A percentile compares a stretch with the other conserved stretches of the same genome.
Conservation (phyloP, 2,888 invertebrate species). For the Drosophila paracracens region DNA sequence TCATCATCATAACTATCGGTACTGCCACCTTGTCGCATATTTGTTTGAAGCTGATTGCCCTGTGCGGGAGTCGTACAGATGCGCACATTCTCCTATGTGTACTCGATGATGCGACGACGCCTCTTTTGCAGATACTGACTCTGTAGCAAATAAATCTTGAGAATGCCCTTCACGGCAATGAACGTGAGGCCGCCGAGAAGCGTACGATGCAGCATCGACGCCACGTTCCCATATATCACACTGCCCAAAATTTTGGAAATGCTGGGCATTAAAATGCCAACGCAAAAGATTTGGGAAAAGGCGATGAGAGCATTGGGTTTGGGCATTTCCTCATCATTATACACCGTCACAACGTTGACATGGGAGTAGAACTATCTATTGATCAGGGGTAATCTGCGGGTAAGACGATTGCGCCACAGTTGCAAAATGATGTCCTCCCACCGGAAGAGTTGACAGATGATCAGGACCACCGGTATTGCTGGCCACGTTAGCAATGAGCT, state of each 20-base stretch:
- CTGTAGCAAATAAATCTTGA: conserved; percentile 98
- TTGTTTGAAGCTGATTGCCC: not conserved
- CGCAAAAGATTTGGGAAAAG: conserved; percentile 95
- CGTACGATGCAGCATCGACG: conserved; percentile 95
- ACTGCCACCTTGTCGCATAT: conserved; percentile 32
- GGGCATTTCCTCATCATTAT: conserved; percentile 87
- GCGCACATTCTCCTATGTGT: conserved; percentile 87
- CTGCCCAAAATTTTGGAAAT: conserved; percentile 96
- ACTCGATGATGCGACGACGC: conserved; percentile 94
- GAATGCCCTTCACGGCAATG: conserved; percentile 94
- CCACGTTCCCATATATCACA: conserved; percentile 93
- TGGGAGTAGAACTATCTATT: conserved; percentile 81
- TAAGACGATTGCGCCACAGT: conserved; percentile 89
- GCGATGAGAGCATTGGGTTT: conserved; percentile 91
- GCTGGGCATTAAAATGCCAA: conserved; percentile 96
- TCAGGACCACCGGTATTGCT: conserved; percentile 95
- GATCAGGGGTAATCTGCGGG: conserved; percentile 87
- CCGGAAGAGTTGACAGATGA: conserved; percentile 96
- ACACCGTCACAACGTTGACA: conserved; percentile 85
- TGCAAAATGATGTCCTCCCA: conserved; percentile 97
- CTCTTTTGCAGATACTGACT: conserved; percentile 95
- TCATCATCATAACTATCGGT: conserved; percentile 9
- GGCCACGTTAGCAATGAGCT: conserved; percentile 96
- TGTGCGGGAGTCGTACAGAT: conserved; percentile 49
- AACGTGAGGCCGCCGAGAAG: conserved; percentile 96